Percentiles rank a stretch among this genome's conserved stretches.
Conservation (phyloP, 2,888 invertebrate genomes). For the Diarsia dahlii region DNA sequence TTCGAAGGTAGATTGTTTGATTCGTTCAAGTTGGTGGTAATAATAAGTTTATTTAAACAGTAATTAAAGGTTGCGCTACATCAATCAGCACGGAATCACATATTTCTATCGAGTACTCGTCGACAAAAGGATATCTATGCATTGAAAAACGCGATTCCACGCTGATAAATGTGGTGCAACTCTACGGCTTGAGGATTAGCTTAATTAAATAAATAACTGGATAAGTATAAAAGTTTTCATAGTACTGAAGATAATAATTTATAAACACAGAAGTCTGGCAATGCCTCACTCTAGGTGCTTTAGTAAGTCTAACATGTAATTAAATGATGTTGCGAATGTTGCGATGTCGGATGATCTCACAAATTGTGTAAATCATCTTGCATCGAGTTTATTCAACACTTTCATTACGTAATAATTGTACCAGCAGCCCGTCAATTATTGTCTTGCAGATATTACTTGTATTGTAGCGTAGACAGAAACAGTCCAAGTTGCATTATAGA, state of each 20-base stretch:
- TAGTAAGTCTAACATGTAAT: neutral
- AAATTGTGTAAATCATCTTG: conserved; percentile 12
- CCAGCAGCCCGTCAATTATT: conserved; percentile 4
- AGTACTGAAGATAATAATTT: neutral
- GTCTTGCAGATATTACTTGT: neutral
- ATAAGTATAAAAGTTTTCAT: neutral
- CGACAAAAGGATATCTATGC: too few relatives aligned
- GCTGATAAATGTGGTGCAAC: neutral
- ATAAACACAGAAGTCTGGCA: neutral
- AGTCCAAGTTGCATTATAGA: neutral
- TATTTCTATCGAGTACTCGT: too few relatives aligned
- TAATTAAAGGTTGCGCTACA: neutral
- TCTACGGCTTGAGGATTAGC: neutral
- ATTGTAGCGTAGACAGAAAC: neutral
- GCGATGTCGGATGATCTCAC: neutral
- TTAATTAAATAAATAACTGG: neutral
- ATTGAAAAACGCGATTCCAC: too few relatives aligned
- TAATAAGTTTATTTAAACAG: neutral
- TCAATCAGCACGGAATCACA: neutral
- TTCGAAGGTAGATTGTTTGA: neutral
- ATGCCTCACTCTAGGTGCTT: neutral
- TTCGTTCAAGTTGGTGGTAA: neutral
- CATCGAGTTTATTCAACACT: neutral
- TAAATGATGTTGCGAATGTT: neutral
- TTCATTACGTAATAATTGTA: conserved; percentile 3